Percentiles rank a stretch among this genome's conserved stretches.
phyloP scores from a whole-genome alignment of 2,113 vertebrate species.

The Oxygymnocypris stewartii region DNA sequence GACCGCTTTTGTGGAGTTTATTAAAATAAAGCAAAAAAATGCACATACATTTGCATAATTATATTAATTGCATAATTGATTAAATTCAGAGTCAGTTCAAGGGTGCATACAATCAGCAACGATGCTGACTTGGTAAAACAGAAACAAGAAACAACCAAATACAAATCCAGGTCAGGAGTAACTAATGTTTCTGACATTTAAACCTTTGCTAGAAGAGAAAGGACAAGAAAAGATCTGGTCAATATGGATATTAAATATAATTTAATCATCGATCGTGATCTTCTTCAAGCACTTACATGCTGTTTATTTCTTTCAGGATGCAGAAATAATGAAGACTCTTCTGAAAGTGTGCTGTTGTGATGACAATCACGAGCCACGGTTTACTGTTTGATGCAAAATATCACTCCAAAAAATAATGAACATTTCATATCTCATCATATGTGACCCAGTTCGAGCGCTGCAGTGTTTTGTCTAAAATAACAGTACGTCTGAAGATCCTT shows the following conservation, averaged over 20 bases:
- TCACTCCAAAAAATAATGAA: neutral
- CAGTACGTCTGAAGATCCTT: neutral
- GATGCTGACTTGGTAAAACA: neutral
- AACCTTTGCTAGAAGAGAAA: neutral
- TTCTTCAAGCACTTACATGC: neutral
- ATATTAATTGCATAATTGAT: slow-evolving; percentile 7
- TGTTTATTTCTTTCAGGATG: neutral
- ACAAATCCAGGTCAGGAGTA: neutral
- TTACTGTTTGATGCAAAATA: neutral
- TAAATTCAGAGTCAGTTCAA: slow-evolving; percentile 12
- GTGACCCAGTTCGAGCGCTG: neutral
- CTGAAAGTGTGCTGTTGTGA: neutral
- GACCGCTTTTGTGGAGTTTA: neutral
- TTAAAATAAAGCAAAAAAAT: neutral
- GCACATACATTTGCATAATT: neutral
- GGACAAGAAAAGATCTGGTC: neutral
- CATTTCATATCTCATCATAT: neutral
- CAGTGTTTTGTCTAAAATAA: neutral
- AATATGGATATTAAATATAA: neutral
- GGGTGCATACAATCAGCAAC: neutral
- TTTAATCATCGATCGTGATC: neutral
- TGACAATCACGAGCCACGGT: neutral
- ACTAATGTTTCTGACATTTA: neutral
- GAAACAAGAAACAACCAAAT: neutral
- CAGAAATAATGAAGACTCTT: neutral